A percentile compares a stretch with the other conserved stretches of the same genome.
Evolutionary conservation across 2,113 vertebrate genomes (phyloP).

Genomic region (Labeo catla): DNA sequence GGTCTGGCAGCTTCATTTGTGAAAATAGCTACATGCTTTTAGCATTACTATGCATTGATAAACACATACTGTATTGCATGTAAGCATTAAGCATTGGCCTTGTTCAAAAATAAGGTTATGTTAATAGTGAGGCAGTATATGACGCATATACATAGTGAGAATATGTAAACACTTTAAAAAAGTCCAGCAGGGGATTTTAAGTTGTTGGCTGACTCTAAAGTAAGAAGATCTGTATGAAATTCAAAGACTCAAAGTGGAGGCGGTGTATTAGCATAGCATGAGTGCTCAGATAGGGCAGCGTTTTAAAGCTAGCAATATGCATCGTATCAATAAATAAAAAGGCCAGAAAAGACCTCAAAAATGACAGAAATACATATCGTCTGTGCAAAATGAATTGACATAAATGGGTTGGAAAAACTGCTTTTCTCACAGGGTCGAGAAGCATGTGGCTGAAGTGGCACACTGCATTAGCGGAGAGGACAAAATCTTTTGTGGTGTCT

Average conservation of each 20-base stretch:
- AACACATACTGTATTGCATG: neutral
- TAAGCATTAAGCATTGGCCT: neutral
- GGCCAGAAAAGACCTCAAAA: neutral
- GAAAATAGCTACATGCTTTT: neutral
- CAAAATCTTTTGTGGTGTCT: neutral
- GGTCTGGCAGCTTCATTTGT: neutral
- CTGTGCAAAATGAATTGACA: slow-evolving; percentile 42
- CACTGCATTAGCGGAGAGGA: neutral
- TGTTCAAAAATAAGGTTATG: neutral
- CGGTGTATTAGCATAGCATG: neutral
- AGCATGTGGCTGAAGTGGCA: slow-evolving; percentile 4
- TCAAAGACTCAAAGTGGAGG: neutral
- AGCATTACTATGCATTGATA: neutral
- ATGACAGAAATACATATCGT: neutral
- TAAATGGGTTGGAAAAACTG: slow-evolving; percentile 38
- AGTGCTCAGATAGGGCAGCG: neutral
- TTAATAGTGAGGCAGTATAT: neutral
- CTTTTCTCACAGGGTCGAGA: neutral
- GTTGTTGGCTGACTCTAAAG: neutral
- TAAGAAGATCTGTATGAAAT: neutral
- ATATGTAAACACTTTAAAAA: too few relatives aligned
- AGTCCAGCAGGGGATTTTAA: neutral
- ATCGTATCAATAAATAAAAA: slow-evolving; percentile 39
- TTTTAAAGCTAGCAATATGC: slow-evolving; percentile 21
- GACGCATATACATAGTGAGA: too few relatives aligned